Evolutionary conservation across 1,140 invertebrate genomes (phyloP).

Genomic region (Calliphora vicina): DNA sequence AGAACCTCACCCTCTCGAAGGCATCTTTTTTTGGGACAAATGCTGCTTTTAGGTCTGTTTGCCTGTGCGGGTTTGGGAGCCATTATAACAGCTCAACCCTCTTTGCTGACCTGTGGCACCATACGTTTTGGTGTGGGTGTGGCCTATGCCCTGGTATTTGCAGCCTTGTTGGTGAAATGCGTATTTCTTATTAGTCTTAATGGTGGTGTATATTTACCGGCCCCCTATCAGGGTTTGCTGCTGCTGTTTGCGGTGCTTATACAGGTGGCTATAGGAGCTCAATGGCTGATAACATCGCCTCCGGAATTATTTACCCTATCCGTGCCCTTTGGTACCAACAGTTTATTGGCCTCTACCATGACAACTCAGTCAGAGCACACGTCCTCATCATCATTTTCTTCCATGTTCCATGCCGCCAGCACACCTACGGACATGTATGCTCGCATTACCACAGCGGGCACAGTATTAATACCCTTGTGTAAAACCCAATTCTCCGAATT

Average conservation of each 20-base stretch:
- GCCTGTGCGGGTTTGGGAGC: constrained; percentile 82
- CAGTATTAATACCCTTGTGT: constrained; percentile 66
- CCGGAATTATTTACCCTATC: constrained; percentile 67
- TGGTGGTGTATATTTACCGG: constrained; percentile 90
- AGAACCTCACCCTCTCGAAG: constrained; percentile 82
- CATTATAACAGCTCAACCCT: constrained; percentile 80
- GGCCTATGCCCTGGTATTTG: constrained; percentile 88
- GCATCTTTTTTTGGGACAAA: constrained; percentile 90
- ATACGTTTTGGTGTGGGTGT: constrained; percentile 86
- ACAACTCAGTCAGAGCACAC: constrained; percentile 39
- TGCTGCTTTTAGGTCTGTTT: constrained; percentile 87
- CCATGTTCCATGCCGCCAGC: constrained; percentile 53
- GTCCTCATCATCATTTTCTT: constrained; percentile 39
- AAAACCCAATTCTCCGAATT: constrained; percentile 74
- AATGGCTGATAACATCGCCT: constrained; percentile 83
- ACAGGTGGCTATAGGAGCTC: constrained; percentile 86
- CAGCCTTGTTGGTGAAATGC: constrained; percentile 91
- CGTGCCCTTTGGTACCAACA: constrained; percentile 56
- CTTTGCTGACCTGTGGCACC: constrained; percentile 81
- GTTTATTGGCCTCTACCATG: constrained; percentile 52
- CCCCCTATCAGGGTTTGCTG: constrained; percentile 87
- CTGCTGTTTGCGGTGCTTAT: constrained; percentile 89
- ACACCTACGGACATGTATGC: constrained; percentile 59
- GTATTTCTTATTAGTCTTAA: constrained; percentile 92
- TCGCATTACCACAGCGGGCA: constrained; percentile 54